phyloP scores from a whole-genome alignment of 2,797 vertebrate species.

The Triplophysa yarkandensis region DNA sequence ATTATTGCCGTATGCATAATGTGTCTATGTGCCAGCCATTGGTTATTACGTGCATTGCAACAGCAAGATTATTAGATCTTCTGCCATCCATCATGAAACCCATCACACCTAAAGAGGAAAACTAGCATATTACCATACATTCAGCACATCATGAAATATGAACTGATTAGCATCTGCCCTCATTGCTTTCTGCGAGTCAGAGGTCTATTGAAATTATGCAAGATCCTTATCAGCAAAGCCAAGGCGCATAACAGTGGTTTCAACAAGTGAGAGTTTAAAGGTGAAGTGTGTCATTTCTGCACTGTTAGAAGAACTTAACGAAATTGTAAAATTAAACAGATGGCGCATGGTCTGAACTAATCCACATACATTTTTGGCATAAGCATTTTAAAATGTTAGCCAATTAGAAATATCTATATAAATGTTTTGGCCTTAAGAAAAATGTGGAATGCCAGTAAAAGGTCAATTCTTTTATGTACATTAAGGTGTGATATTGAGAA shows the following conservation, averaged over 20 bases:
- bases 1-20: constrained; percentile 18
- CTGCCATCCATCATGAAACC: constrained; percentile 31
- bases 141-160: constrained; percentile 38
- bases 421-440: too few relatives aligned
- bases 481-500: too few relatives aligned
- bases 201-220: constrained; percentile 29
- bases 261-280: constrained; percentile 11
- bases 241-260: constrained; percentile 9
- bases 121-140: constrained; percentile 43
- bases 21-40: constrained; percentile 29
- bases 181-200: constrained; percentile 39
- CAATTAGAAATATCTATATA: too few relatives aligned
- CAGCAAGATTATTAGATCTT: constrained; percentile 43
- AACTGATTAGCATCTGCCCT: constrained; percentile 44
- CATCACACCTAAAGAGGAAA: constrained; percentile 29
- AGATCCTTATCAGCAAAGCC: constrained; percentile 18
- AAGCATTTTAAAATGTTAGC: too few relatives aligned
- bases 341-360: too few relatives aligned
- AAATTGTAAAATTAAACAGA: neutral
- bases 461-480: too few relatives aligned
- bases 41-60: constrained; percentile 40
- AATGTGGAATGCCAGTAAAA: too few relatives aligned
- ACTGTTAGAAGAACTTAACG: neutral
- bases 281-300: constrained; percentile 29
- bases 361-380: too few relatives aligned